A percentile compares a stretch with the other conserved stretches of the same genome.
Conservation (phyloP, 1,140 invertebrate species). For the Diorhabda elongata region DNA sequence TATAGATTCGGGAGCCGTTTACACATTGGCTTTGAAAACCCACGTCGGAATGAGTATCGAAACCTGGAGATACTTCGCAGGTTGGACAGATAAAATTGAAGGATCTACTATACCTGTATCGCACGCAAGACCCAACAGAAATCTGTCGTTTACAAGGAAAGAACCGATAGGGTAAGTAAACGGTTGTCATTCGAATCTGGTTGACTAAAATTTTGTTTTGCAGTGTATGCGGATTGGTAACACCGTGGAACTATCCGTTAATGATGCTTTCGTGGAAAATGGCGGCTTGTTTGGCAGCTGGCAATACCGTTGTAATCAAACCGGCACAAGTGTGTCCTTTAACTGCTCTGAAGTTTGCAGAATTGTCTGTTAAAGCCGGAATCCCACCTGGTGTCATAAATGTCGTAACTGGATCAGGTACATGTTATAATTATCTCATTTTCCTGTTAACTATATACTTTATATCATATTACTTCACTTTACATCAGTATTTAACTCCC, state of each 20-base stretch:
- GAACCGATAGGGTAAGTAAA: conserved; percentile 75
- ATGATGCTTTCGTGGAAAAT: conserved; percentile 99
- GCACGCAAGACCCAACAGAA: conserved; percentile 84
- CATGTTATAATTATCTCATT: neutral
- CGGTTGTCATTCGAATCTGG: too few species aligned
- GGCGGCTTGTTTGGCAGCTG: conserved; percentile 90
- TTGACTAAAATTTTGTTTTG: conserved; percentile 14
- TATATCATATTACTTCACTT: too few species aligned
- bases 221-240: conserved; percentile 88
- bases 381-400: conserved; percentile 95
- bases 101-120: conserved; percentile 87
- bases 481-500: too few species aligned
- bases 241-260: conserved; percentile 97
- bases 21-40: conserved; percentile 91
- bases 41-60: conserved; percentile 93
- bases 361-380: conserved; percentile 79
- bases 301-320: conserved; percentile 92
- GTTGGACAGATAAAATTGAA: conserved; percentile 93
- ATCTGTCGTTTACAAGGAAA: conserved; percentile 81
- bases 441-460: too few species aligned
- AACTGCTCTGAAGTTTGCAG: conserved; percentile 91
- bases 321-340: conserved; percentile 89
- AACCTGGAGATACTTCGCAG: conserved; percentile 88
- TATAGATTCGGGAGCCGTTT: conserved; percentile 91
- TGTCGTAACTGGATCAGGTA: conserved; percentile 79